Evolutionary conservation across 2,888 invertebrate species (phyloP).

Genomic region (Agrotis puta): DNA sequence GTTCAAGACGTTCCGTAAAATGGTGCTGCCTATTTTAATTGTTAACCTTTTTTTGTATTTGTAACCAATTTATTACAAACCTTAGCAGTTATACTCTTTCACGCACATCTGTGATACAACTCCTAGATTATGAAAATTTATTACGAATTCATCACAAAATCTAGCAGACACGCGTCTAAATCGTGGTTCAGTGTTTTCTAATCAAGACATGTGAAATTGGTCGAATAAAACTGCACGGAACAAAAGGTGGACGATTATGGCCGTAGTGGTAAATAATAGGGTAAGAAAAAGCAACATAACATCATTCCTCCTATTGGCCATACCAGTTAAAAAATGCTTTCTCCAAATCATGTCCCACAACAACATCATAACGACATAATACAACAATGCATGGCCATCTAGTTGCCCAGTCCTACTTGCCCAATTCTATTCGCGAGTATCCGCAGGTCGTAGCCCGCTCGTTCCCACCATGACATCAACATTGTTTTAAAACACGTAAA

Average conservation of each 20-base stretch:
- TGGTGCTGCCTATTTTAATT: neutral
- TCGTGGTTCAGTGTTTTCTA: too few species aligned
- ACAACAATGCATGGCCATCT: constrained; percentile 14
- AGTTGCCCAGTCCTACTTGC: constrained; percentile 25
- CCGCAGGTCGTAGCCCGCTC: constrained; percentile 68
- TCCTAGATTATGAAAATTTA: too few species aligned
- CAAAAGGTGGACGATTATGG: too few species aligned
- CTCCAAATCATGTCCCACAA: neutral
- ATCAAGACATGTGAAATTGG: too few species aligned
- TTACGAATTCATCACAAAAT: too few species aligned
- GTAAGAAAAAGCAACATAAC: neutral
- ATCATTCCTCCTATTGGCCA: neutral
- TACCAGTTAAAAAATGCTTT: constrained; percentile 13
- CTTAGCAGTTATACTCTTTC: too few species aligned
- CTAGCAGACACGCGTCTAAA: too few species aligned
- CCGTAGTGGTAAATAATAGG: too few species aligned
- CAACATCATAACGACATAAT: neutral
- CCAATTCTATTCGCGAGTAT: constrained; percentile 44
- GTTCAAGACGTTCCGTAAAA: neutral
- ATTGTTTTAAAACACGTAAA: constrained; percentile 75
- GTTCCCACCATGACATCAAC: constrained; percentile 70
- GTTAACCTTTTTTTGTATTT: too few species aligned
- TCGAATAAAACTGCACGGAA: too few species aligned
- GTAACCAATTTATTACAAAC: too few species aligned
- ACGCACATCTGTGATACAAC: too few species aligned